A percentile compares a stretch with the other conserved stretches of the same genome.
phyloP scores from a whole-genome alignment of 1,140 invertebrate species.

The Drosophila sucinea region DNA sequence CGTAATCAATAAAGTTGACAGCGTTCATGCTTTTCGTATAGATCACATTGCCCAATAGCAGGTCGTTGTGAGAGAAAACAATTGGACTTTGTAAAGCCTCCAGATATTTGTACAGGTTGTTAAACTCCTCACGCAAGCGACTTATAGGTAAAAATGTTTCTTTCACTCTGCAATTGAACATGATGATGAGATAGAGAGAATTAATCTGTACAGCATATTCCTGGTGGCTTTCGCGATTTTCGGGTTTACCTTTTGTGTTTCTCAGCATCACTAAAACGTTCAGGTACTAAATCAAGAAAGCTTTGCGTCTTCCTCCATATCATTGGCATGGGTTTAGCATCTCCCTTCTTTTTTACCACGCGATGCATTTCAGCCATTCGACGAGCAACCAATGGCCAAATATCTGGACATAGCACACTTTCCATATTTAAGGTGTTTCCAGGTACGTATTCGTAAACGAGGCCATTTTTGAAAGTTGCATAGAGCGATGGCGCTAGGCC shows the following conservation, averaged over 20 bases:
- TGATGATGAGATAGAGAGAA: constrained; percentile 5
- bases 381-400: constrained; percentile 90
- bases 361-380: constrained; percentile 93
- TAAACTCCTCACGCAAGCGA: constrained; percentile 88
- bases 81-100: constrained; percentile 89
- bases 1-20: constrained; percentile 98
- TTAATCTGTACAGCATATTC: background rate
- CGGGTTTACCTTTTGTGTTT: constrained; percentile 86
- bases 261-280: constrained; percentile 85
- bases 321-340: constrained; percentile 84
- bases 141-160: constrained; percentile 87
- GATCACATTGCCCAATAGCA: constrained; percentile 96
- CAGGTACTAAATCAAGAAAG: constrained; percentile 90
- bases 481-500: constrained; percentile 93
- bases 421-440: constrained; percentile 91
- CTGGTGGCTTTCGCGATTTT: background rate
- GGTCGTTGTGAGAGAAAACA: constrained; percentile 99
- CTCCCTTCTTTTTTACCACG: constrained; percentile 75
- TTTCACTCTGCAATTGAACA: constrained; percentile 85
- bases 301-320: constrained; percentile 90
- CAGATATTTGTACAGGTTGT: constrained; percentile 87
- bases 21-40: constrained; percentile 88
- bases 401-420: constrained; percentile 87
- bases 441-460: constrained; percentile 95
- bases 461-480: constrained; percentile 96